A percentile compares a stretch with the other conserved stretches of the same genome.
phyloP scores from a whole-genome alignment of 2,113 vertebrate genomes.

The Rhinopomastus cyanomelas region DNA sequence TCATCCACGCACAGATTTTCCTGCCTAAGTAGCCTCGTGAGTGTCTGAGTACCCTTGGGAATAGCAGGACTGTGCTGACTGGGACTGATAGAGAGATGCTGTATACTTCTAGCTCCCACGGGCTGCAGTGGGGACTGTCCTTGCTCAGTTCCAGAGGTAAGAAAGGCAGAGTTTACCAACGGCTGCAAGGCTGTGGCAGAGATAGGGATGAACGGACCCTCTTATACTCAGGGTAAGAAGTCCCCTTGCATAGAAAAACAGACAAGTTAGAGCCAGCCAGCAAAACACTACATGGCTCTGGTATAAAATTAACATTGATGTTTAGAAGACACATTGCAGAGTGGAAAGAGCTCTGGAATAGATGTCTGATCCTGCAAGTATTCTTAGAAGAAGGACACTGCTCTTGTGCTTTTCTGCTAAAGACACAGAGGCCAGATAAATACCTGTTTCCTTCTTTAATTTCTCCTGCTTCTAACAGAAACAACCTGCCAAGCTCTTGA shows the following conservation, averaged over 20 bases:
- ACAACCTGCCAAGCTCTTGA: not conserved
- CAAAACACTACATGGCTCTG: not conserved
- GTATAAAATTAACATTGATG: not conserved
- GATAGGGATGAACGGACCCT: not conserved
- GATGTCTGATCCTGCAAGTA: not conserved
- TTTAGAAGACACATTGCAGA: not conserved
- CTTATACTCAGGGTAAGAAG: rapidly evolving
- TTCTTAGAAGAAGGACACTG: not conserved
- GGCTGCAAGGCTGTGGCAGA: not conserved
- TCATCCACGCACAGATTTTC: not conserved
- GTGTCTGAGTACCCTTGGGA: not conserved
- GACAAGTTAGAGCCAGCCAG: not conserved
- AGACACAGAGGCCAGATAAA: not conserved
- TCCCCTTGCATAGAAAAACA: not conserved
- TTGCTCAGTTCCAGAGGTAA: not conserved
- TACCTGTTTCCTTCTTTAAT: not conserved
- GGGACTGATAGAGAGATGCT: not conserved
- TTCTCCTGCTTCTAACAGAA: not conserved
- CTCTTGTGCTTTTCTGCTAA: not conserved
- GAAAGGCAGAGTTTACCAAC: not conserved
- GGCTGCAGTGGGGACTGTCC: rapidly evolving
- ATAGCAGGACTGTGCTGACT: not conserved
- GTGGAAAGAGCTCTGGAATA: not conserved
- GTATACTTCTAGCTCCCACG: not conserved
- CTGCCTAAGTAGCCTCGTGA: not conserved